phyloP scores from a whole-genome alignment of 2,797 vertebrate genomes.

The Decapterus maruadsi region DNA sequence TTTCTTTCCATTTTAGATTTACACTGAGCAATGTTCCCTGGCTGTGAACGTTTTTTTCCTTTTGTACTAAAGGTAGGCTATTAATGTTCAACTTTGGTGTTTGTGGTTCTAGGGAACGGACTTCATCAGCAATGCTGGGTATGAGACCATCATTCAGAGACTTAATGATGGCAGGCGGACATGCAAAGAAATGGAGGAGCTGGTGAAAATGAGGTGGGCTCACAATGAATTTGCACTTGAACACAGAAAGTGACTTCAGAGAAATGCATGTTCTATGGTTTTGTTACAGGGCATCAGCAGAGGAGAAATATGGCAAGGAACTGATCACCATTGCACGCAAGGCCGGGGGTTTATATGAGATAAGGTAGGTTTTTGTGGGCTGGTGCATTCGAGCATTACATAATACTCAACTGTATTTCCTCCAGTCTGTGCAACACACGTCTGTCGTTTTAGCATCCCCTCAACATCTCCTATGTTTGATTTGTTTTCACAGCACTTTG shows the following conservation, averaged over 20 bases:
- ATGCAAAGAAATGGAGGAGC: conserved; percentile 96
- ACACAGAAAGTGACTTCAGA: rapidly evolving
- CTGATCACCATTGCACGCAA: conserved; percentile 92
- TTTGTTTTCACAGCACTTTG: conserved; percentile 86
- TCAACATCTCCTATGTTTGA: neutral
- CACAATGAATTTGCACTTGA: neutral
- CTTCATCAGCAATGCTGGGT: conserved; percentile 90
- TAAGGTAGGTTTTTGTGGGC: conserved; percentile 85
- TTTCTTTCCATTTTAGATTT: neutral
- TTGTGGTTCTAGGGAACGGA: conserved; percentile 86
- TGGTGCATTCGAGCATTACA: neutral
- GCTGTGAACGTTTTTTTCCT: neutral
- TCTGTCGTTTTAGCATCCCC: neutral
- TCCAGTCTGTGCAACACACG: neutral
- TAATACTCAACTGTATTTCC: neutral
- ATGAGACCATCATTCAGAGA: conserved; percentile 90
- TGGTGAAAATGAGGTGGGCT: conserved; percentile 93
- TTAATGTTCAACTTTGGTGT: neutral
- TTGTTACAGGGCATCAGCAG: conserved; percentile 89
- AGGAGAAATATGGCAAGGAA: conserved; percentile 96
- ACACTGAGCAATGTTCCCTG: neutral
- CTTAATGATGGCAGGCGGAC: conserved; percentile 92
- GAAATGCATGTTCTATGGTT: neutral
- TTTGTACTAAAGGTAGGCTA: neutral
- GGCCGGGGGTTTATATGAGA: conserved; percentile 92